These are phyloP conservation scores for Hippoglossus stenolepis DNA, from an alignment of 2,113 vertebrate genomes.

Conservation along the genomic window DNA sequence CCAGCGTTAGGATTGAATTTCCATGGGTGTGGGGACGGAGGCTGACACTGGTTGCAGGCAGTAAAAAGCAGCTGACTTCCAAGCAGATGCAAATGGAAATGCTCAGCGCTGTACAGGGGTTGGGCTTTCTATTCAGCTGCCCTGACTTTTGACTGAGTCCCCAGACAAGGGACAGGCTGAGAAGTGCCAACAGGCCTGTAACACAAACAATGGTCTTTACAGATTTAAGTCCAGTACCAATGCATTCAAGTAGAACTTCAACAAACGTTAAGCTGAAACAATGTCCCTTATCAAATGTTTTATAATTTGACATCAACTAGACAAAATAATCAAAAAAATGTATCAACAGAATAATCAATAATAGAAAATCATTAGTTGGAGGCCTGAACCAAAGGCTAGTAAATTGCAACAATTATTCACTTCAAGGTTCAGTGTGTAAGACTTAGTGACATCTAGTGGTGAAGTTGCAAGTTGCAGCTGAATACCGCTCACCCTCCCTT, in stretches of 20 bases:
- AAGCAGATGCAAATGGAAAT: constrained; percentile 65
- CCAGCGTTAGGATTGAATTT: constrained; percentile 18
- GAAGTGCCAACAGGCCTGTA: not conserved
- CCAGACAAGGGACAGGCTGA: not conserved
- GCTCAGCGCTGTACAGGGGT: not conserved
- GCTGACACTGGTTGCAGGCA: not conserved
- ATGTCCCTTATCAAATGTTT: not conserved
- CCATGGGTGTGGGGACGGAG: constrained; percentile 35
- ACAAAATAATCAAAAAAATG: not conserved
- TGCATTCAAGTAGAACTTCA: not conserved
- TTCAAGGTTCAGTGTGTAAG: not conserved
- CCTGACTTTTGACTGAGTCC: not conserved
- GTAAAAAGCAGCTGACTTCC: constrained; percentile 36
- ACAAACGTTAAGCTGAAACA: no score
- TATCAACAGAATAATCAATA: not conserved
- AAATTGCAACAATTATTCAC: not conserved
- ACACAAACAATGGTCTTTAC: not conserved
- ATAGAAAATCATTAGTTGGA: not conserved
- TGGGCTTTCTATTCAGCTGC: constrained; percentile 18
- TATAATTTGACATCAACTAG: no score
- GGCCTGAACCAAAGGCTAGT: not conserved
- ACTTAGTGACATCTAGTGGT: no score
- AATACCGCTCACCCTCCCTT: no score
- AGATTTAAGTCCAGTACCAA: not conserved
- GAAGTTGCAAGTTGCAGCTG: no score